phyloP scores from a whole-genome alignment of 2,113 vertebrate species.

The Danio rerio region GRCz12tu NC_133186.1:19786001-19786500 shows the following conservation, averaged over 20 bases:
- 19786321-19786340: too few relatives aligned
- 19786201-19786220: constrained; percentile 25
- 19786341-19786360: too few relatives aligned
- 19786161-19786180: constrained; percentile 34
- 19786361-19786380: too few relatives aligned
- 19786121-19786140: background rate
- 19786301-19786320: too few relatives aligned
- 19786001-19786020: constrained; percentile 16
- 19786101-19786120: background rate
- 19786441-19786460: too few relatives aligned
- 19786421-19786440: too few relatives aligned
- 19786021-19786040: background rate
- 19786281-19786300: too few relatives aligned
- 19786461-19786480: too few relatives aligned
- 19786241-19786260: constrained; percentile 11
- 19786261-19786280: background rate
- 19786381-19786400: too few relatives aligned
- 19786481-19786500: too few relatives aligned
- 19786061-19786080: constrained; percentile 22
- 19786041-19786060: constrained; percentile 32
- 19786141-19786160: constrained; percentile 25
- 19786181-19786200: constrained; percentile 32
- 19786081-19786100: constrained; percentile 27
- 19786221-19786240: background rate
- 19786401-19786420: too few relatives aligned